Evolutionary conservation across 2,113 vertebrate genomes (phyloP), one percentile per base, ranked within the genome.

Genomic region (Eulemur macaco): DNA sequence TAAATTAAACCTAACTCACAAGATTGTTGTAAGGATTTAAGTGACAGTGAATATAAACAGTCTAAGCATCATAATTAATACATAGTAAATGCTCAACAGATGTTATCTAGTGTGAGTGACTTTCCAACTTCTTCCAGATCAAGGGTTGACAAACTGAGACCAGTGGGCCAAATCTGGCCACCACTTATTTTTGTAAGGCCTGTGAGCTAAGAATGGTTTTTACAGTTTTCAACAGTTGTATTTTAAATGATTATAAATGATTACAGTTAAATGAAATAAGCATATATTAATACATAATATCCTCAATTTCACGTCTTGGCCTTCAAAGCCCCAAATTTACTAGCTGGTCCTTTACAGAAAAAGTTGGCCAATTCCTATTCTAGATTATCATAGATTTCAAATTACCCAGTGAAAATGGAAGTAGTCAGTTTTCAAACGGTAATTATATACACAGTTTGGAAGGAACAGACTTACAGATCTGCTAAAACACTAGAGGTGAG

Each of bases 401-500:
- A 95, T 58, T 71, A n/a, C 37, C 13, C 29, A 69, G 15, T 54
- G 10, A 84, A 96, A 94, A 96, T 42, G 8, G 29, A 94, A 92
- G 60, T 11, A 17, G 12, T 87, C 11, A 4, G 29, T 45, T 91
- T 58, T 89, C 69, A 71, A 89, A 96, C 78, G 84, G 31, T 21
- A 89, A 95, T 93, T 96, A 82, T 76, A 54, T 47, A 85, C 58
- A 93, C 0, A 0, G 15, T 66, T 96, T 94, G 39, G 69, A 96
- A 94, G 37, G 69, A 96, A 96, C 50, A 96, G 76, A 86, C 60
- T 77, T 73, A 91, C 6, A 93, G 85, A 50, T 93, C 89, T 91
- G 77, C 86, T 74, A 63, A 45, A 95, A 63, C 10, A 14, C 20
- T 11, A 8, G 29, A 50, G 20, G 64, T 7, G 34, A 12, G 11